phyloP scores from a whole-genome alignment of 1,140 invertebrate species.

The Drosophila eugracilis region DNA sequence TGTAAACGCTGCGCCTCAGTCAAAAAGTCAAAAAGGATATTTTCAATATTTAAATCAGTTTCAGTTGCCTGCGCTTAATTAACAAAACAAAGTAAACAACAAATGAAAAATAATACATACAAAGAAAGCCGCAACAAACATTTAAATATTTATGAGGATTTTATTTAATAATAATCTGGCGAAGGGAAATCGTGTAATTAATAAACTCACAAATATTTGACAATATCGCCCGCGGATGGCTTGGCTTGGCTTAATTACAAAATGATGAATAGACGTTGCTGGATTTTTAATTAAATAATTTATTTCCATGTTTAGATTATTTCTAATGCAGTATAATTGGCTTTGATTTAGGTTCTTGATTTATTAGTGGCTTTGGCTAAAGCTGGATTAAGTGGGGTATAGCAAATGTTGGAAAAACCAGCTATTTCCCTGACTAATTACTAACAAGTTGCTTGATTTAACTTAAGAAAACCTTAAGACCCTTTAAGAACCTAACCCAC shows the following conservation, averaged over 20 bases:
- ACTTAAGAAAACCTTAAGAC: too few relatives aligned
- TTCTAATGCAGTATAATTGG: background rate
- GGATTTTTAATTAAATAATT: background rate
- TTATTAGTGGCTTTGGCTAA: background rate
- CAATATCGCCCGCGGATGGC: background rate
- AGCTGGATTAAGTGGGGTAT: too few relatives aligned
- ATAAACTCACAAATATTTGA: background rate
- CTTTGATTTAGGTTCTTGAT: background rate
- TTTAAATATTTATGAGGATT: background rate
- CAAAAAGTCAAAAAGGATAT: background rate
- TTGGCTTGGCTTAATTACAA: background rate
- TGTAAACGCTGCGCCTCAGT: too few relatives aligned
- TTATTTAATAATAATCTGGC: background rate
- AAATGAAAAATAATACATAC: background rate
- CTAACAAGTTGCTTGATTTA: too few relatives aligned
- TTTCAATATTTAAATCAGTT: background rate
- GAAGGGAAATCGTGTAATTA: background rate
- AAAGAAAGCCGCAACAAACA: background rate
- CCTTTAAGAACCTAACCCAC: too few relatives aligned
- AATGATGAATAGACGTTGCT: background rate
- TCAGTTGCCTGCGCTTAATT: background rate
- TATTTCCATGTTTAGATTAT: background rate
- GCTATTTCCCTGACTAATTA: too few relatives aligned
- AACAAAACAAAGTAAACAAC: background rate
- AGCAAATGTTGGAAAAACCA: too few relatives aligned